Percentiles rank a stretch among this genome's conserved stretches.
phyloP scores from a whole-genome alignment of 2,888 invertebrate species.

The Tiphia femorata region DNA sequence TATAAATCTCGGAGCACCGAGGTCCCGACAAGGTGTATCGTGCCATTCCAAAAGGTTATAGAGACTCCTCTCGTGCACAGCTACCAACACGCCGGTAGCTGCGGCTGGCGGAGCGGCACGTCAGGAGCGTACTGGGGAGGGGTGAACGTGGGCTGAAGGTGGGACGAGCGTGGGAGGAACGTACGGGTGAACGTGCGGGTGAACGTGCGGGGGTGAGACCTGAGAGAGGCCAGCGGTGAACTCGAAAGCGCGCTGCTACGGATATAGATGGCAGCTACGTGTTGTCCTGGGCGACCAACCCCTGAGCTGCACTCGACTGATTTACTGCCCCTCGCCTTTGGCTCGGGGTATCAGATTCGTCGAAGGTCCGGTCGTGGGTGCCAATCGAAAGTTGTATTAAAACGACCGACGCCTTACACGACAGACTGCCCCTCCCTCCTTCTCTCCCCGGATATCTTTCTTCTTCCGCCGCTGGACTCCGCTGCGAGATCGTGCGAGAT shows the following conservation, averaged over 20 bases:
- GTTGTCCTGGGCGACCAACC: slow-evolving; percentile 57
- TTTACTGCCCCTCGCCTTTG: slow-evolving; percentile 55
- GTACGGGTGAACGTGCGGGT: too few relatives aligned
- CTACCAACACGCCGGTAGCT: slow-evolving; percentile 33
- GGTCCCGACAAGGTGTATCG: slow-evolving; percentile 49
- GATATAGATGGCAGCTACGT: slow-evolving; percentile 62
- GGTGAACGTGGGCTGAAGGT: background rate
- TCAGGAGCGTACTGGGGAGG: slow-evolving; percentile 12
- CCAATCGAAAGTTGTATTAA: slow-evolving; percentile 61
- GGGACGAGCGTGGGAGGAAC: slow-evolving; percentile 16
- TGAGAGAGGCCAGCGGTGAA: slow-evolving; percentile 17
- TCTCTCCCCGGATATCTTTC: too few relatives aligned
- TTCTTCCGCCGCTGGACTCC: too few relatives aligned
- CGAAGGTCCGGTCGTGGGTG: slow-evolving; percentile 50
- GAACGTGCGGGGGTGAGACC: slow-evolving; percentile 12
- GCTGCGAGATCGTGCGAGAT: too few relatives aligned
- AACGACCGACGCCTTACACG: slow-evolving; percentile 47
- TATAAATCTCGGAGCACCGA: slow-evolving; percentile 48
- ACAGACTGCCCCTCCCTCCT: slow-evolving; percentile 9
- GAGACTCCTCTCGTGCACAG: slow-evolving; percentile 39
- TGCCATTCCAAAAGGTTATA: slow-evolving; percentile 40
- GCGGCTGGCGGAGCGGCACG: slow-evolving; percentile 39
- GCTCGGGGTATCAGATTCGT: slow-evolving; percentile 49
- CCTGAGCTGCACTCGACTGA: slow-evolving; percentile 56
- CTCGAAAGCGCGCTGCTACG: slow-evolving; percentile 43